These are phyloP conservation scores for Drosophila acutilabella DNA, from an alignment of 2,888 invertebrate genomes.

Conservation along the genomic window DNA sequence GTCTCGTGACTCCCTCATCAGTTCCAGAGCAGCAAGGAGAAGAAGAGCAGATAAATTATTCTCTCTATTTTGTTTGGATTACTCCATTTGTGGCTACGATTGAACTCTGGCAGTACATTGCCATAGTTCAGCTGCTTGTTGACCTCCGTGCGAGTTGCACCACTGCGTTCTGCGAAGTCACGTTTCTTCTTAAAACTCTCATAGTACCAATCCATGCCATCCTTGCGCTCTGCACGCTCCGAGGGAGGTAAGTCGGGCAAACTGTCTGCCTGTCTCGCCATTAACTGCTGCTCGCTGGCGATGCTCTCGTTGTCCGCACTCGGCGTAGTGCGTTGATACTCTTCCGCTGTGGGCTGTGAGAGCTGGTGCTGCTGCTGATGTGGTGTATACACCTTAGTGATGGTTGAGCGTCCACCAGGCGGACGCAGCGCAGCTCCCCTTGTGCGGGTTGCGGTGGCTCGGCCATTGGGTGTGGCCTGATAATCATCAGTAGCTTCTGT, in stretches of 20 bases:
- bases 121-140: constrained; percentile 49
- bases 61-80: neutral
- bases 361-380: constrained; percentile 74
- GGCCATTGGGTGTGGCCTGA: constrained; percentile 52
- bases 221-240: constrained; percentile 85
- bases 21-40: constrained; percentile 48
- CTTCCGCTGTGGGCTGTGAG: constrained; percentile 84
- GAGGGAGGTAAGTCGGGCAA: constrained; percentile 76
- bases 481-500: constrained; percentile 38
- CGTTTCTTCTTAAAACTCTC: constrained; percentile 88
- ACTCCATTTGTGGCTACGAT: constrained; percentile 18
- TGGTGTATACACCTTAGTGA: constrained; percentile 87
- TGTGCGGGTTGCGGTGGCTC: constrained; percentile 26
- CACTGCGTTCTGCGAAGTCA: constrained; percentile 52
- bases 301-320: constrained; percentile 61
- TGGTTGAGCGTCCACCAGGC: constrained; percentile 86
- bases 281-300: constrained; percentile 62
- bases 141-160: constrained; percentile 34
- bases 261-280: constrained; percentile 67
- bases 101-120: constrained; percentile 24
- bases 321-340: constrained; percentile 83
- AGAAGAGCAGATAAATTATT: constrained; percentile 20
- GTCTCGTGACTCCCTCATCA: constrained; percentile 5
- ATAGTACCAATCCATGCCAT: constrained; percentile 93
- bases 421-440: constrained; percentile 60